Conservation (phyloP, 2,797 vertebrate species). For the Momotus momota region DNA sequence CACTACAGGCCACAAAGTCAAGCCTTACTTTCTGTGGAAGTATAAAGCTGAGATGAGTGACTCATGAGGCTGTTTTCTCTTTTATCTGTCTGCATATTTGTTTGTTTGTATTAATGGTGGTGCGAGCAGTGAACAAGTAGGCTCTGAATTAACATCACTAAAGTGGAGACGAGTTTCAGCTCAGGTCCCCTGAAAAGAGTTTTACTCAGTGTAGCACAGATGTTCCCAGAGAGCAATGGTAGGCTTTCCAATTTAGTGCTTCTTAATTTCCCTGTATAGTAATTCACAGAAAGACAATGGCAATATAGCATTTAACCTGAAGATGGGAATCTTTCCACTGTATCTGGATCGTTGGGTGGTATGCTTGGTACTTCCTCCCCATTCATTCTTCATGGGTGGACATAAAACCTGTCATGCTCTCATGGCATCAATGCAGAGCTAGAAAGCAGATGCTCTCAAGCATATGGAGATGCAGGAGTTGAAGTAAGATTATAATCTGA, state of each 20-base stretch:
- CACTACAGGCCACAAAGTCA: background rate
- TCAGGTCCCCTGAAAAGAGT: background rate
- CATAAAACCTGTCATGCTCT: background rate
- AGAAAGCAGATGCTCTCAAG: background rate
- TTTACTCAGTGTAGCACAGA: background rate
- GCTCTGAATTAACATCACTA: background rate
- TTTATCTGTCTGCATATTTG: background rate
- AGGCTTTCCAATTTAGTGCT: background rate
- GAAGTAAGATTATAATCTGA: background rate
- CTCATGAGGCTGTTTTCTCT: background rate
- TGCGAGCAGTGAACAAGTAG: background rate
- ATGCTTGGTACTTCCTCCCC: background rate
- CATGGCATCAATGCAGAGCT: fast-evolving
- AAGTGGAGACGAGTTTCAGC: background rate
- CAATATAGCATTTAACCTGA: constrained; percentile 8
- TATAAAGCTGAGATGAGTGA: background rate
- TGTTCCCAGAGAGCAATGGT: background rate
- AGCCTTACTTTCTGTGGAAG: background rate
- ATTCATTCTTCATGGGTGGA: background rate
- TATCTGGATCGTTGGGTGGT: background rate
- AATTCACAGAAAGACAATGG: background rate
- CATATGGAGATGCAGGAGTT: background rate
- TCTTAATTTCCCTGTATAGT: background rate
- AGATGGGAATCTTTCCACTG: constrained; percentile 20
- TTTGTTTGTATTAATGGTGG: background rate